Base-by-base conservation (phyloP, 2,888 invertebrate genomes). In the Chydorus sphaericus region DNA sequence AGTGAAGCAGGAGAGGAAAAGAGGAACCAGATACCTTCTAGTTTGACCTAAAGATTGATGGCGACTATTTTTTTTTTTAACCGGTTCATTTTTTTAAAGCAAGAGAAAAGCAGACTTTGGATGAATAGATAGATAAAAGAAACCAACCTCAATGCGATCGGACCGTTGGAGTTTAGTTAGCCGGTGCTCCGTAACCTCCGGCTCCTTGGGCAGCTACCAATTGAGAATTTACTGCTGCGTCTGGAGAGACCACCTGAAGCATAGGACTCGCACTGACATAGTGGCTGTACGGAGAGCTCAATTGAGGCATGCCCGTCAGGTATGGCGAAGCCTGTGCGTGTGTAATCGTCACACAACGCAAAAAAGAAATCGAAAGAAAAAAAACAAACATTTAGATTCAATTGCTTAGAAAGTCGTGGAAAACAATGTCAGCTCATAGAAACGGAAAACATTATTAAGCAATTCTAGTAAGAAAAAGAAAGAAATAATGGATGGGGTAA, bases 71-170 rank as follows among this genome's bases (percentile, higher is more conserved):
- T n/a, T n/a, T n/a, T n/a, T n/a, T n/a, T n/a, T n/a, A n/a, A n/a
- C n/a, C n/a, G n/a, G n/a, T n/a, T n/a, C n/a, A 7, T 49, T 30
- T 49, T 49, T 49, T 49, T 28, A 29, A 29, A 30, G 4, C 4
- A n/a, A 31, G 28, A 30, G 14, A 3, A 4, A 3, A 3, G 44
- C 18, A 16, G 37, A 1, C 37, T 4, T 4, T 1, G 16, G 2
- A n/a, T n/a, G n/a, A n/a, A n/a, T n/a, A 5, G 18, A 16, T n/a
- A 5, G 1, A 26, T 53, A 58, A 55, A 18, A 50, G 36, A 57
- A 66, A 75, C 83, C 81, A 80, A 92, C 93, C 91, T 93, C 92
- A 76, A 93, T 82, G 77, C 93, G 82, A 76, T 92, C 92, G 71
- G 90, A 85, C 23, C 60, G 53, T 49, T 57, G 55, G 56, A 57